Percentiles rank a stretch among this genome's conserved stretches.
Evolutionary conservation across 2,113 vertebrate species (phyloP).

Genomic region (Hepsetus odoe): DNA sequence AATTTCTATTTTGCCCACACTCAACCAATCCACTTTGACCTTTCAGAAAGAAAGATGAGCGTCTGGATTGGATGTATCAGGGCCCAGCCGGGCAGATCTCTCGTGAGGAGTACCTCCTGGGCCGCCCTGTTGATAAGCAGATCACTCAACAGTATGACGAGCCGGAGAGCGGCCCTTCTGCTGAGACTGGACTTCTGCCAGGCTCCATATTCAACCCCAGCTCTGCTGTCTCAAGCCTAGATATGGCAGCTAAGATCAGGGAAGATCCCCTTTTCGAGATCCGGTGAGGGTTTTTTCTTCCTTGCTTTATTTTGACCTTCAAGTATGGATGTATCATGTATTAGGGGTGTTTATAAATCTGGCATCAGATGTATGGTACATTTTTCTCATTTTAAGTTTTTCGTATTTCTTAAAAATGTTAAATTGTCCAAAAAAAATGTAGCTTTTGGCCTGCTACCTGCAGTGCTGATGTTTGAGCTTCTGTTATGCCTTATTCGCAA

Average conservation of each 20-base stretch:
- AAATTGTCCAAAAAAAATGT: no score
- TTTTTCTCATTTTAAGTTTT: no score
- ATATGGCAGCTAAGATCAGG: constrained; percentile 94
- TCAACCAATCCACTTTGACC: background rate
- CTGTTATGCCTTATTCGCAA: no score
- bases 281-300: constrained; percentile 71
- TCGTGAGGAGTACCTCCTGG: constrained; percentile 93
- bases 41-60: constrained; percentile 89
- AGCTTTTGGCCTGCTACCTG: no score
- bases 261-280: constrained; percentile 96
- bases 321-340: background rate
- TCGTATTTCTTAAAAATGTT: no score
- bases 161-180: constrained; percentile 83
- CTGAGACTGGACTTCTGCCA: constrained; percentile 87
- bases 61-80: constrained; percentile 99
- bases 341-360: background rate
- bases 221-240: constrained; percentile 81
- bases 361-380: no score
- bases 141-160: constrained; percentile 88
- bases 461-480: no score
- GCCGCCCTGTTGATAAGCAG: constrained; percentile 92
- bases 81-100: constrained; percentile 90
- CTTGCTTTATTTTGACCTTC: background rate
- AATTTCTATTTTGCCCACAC: background rate
- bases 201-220: constrained; percentile 87